A percentile compares a stretch with the other conserved stretches of the same genome.
Evolutionary conservation across 2,113 vertebrate species (phyloP).

Genomic region (Grallaria varia): DNA sequence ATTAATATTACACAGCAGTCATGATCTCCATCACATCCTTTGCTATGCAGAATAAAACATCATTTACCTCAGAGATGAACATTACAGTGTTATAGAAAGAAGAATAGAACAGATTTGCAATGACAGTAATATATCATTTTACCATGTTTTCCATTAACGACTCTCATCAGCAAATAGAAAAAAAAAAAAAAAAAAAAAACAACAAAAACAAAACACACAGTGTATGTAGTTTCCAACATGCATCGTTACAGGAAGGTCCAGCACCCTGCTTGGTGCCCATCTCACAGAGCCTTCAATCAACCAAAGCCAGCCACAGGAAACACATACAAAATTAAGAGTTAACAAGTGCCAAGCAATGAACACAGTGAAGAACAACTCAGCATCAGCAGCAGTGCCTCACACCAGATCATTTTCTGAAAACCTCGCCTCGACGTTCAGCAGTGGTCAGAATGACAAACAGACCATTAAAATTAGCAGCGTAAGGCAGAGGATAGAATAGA

Average conservation of each 20-base stretch:
- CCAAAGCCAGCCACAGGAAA: not conserved
- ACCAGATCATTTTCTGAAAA: not conserved
- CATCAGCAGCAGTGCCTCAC: not conserved
- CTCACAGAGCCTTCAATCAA: not conserved
- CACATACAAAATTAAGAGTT: conserved; percentile 2
- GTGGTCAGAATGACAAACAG: conserved; percentile 9
- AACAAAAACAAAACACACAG: too few relatives aligned
- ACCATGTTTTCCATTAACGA: not conserved
- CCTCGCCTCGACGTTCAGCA: not conserved
- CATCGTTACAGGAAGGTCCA: not conserved
- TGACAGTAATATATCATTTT: not conserved
- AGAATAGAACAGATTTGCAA: not conserved
- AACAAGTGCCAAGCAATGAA: not conserved
- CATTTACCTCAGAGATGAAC: not conserved
- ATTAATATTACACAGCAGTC: not conserved
- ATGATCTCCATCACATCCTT: not conserved
- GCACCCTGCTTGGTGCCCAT: not conserved
- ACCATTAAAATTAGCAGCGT: not conserved
- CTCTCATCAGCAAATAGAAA: not conserved
- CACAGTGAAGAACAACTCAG: not conserved
- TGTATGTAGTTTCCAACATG: not conserved
- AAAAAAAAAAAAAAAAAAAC: too few relatives aligned
- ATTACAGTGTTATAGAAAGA: not conserved
- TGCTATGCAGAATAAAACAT: not conserved
- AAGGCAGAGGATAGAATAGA: not conserved